Percentiles rank a stretch among this genome's conserved stretches.
Conservation (phyloP, 2,888 invertebrate species). For the Candidula unifasciata region DNA sequence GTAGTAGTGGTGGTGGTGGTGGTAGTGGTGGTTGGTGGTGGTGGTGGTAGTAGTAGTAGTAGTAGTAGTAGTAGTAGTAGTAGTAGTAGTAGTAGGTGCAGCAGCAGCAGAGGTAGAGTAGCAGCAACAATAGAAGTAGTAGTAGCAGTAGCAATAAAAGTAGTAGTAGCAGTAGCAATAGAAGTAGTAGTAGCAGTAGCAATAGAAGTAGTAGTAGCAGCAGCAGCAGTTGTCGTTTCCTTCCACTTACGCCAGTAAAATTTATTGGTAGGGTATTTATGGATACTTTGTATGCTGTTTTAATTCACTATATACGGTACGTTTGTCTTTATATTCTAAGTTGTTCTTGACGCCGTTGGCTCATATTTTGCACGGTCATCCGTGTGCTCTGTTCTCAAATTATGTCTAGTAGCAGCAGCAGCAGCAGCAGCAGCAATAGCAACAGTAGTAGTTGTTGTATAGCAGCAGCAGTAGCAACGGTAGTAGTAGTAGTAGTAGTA, state of each 20-base stretch:
- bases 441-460: neutral
- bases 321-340: neutral
- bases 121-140: constrained; percentile 44
- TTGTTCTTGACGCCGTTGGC: no score
- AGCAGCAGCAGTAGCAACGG: neutral
- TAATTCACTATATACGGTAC: neutral
- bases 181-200: constrained; percentile 46
- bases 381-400: no score
- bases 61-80: constrained; percentile 18
- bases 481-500: constrained; percentile 42
- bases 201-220: constrained; percentile 41
- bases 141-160: constrained; percentile 45
- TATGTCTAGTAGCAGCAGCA: constrained; percentile 30
- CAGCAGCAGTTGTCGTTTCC: constrained; percentile 29
- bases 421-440: neutral
- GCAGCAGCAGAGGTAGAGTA: constrained; percentile 27
- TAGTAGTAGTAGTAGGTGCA: neutral
- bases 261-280: no score
- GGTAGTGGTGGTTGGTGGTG: constrained; percentile 9
- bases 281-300: no score
- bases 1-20: constrained; percentile 27
- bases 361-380: no score
- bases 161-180: constrained; percentile 48
- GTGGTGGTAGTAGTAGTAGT: constrained; percentile 14
- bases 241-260: no score